These are phyloP conservation scores for Amazonetta brasiliensis DNA, from an alignment of 2,797 vertebrate species.

Conservation along the genomic window DNA sequence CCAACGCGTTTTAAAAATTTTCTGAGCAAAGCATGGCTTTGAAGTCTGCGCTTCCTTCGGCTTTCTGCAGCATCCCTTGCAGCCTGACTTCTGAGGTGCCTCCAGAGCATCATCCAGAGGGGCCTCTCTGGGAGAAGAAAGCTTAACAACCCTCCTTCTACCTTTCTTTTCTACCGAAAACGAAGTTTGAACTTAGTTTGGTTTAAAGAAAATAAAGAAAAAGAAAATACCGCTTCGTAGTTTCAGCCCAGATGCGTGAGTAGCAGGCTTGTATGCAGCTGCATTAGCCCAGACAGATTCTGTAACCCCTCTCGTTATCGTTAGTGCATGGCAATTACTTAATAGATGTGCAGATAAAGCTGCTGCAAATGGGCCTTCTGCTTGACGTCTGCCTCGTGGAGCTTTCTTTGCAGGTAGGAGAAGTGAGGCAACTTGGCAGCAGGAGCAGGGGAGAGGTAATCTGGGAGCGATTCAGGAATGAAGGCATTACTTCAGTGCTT, in stretches of 20 bases:
- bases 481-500: not conserved
- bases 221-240: not conserved
- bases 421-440: not conserved
- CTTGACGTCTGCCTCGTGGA: not conserved
- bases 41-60: not conserved
- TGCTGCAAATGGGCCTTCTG: not conserved
- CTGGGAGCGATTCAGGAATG: not conserved
- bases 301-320: not conserved
- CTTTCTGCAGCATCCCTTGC: accelerated
- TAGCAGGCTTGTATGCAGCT: not conserved
- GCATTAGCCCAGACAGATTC: not conserved
- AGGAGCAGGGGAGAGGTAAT: not conserved
- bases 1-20: not conserved
- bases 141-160: not conserved
- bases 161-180: not conserved
- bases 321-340: not conserved
- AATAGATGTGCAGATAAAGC: not conserved
- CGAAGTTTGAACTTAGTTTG: not conserved
- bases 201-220: too few relatives aligned
- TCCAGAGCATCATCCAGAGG: not conserved
- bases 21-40: not conserved
- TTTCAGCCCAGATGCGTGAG: not conserved
- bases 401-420: not conserved
- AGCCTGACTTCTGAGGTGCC: not conserved
- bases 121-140: not conserved